Evolutionary conservation across 2,888 invertebrate species (phyloP), one percentile per base, ranked within the genome.

Genomic region (Escarpia spicata): DNA sequence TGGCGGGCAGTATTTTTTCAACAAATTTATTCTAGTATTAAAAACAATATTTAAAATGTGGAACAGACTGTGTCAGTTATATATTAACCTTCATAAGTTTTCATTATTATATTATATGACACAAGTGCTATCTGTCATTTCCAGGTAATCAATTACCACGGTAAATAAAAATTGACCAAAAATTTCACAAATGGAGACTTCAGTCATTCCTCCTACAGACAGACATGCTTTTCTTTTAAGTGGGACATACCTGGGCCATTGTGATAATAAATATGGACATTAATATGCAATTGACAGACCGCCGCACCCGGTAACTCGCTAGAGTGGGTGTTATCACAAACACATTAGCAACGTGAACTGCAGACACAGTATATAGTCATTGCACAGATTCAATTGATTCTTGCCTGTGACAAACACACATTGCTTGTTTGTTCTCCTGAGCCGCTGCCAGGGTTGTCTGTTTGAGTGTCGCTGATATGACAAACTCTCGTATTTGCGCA

Each of bases 361-460:
- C 75, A 75, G 75, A 75, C 75, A 26, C 19, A 1, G 75, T 75
- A n/a, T 75, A 75, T 75, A 26, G 75, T 4, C 26, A 75, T 75
- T 75, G 75, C 75, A 75, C 19, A 75, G n/a, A 26, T 75, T 75
- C 75, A 75, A 75, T 75, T 75, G 75, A 75, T 75, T 75, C 75
- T 75, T 75, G 19, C 75, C 75, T 75, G 75, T 75, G 75, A 75
- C 75, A 75, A 75, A 75, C 75, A 75, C 19, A 75, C 75, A 75
- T 75, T 75, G 75, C 75, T n/a, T 75, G 75, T 75, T 75, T 75
- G 75, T 75, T 75, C n/a, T 75, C 2, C n/a, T 3, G 75, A 15
- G 6, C 19, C n/a, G 26, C 26, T 75, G 75, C 19, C 75, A 26
- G 75, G 60, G n/a, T 75, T n/a, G 75, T 26, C 75, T 15, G 75